Evolutionary conservation across 2,113 vertebrate species (phyloP).

Genomic region (Elaphurus davidianus): DNA sequence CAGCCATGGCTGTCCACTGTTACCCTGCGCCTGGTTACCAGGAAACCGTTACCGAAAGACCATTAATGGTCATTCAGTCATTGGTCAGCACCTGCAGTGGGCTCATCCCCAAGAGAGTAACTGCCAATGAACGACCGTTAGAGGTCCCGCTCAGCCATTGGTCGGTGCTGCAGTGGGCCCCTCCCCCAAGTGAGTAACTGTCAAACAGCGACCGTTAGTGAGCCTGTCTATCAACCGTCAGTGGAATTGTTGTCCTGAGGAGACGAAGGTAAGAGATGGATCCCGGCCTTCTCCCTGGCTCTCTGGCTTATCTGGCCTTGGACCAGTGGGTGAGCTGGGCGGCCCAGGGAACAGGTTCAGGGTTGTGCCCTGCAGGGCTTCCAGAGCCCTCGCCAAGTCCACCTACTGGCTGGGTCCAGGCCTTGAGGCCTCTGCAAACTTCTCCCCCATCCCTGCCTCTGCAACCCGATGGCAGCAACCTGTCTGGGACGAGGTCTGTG

Average conservation of each 20-base stretch:
- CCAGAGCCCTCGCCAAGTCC: neutral
- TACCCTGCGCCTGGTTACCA: neutral
- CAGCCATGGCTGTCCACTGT: neutral
- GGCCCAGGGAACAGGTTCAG: neutral
- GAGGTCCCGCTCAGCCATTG: neutral
- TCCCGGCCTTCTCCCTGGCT: neutral
- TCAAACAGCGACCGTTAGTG: neutral
- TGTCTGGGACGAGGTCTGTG: neutral
- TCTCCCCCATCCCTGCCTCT: neutral
- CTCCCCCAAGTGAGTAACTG: neutral
- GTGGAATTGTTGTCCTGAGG: neutral
- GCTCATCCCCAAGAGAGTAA: neutral
- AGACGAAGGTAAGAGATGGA: neutral
- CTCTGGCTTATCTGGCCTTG: neutral
- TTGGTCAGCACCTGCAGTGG: neutral
- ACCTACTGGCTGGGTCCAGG: neutral
- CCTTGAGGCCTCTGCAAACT: neutral
- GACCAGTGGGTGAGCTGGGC: neutral
- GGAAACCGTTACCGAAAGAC: neutral
- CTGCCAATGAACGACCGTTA: neutral
- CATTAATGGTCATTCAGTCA: neutral
- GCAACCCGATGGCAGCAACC: neutral
- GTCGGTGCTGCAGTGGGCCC: neutral
- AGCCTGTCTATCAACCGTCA: neutral
- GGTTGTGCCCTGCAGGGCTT: neutral